Evolutionary conservation across 2,888 invertebrate genomes (phyloP).

Genomic region (Dryomyza anilis): DNA sequence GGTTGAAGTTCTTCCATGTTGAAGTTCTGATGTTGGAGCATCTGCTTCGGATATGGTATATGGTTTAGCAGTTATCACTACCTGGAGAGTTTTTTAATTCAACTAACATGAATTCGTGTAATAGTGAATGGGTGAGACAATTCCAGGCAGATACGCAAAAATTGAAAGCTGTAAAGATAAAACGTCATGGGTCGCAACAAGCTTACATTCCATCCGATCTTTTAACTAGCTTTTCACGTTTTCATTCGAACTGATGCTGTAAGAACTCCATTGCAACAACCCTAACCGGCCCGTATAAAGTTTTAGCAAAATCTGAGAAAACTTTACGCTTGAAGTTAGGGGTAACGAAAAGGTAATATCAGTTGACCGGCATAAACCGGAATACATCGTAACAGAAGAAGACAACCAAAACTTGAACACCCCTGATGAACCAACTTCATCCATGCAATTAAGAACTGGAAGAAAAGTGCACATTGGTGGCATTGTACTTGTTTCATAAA

Average conservation of each 20-base stretch:
- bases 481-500: too few species aligned
- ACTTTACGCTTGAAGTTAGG: neutral
- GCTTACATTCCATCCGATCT: too few species aligned
- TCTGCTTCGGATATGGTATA: neutral
- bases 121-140: too few species aligned
- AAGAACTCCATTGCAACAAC: too few species aligned
- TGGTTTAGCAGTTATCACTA: too few species aligned
- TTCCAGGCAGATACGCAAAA: too few species aligned
- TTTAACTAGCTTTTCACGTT: too few species aligned
- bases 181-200: too few species aligned
- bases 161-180: too few species aligned
- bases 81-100: neutral
- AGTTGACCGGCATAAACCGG: neutral
- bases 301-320: neutral
- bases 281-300: too few species aligned
- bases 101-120: too few species aligned
- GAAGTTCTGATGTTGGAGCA: neutral
- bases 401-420: neutral
- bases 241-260: too few species aligned
- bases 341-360: neutral
- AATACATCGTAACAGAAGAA: neutral
- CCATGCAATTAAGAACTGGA: neutral
- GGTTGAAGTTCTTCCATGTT: neutral
- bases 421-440: neutral
- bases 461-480: neutral